phyloP scores from a whole-genome alignment of 2,797 vertebrate genomes.

The Poecilia wingei region DNA sequence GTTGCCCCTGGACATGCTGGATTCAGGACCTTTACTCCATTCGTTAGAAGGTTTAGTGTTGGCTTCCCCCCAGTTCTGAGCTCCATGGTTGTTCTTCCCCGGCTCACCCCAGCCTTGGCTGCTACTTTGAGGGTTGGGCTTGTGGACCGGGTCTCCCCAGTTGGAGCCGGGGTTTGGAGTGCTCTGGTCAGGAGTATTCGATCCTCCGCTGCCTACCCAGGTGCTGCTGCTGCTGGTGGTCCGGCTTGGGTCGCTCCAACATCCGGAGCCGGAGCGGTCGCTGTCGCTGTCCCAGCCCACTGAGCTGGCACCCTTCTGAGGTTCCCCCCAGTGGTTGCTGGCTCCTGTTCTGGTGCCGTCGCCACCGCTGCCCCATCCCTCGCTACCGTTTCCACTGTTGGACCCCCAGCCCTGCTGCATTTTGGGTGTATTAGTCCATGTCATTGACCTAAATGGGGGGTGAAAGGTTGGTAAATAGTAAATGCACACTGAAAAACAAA shows the following conservation, averaged over 20 bases:
- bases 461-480: background rate
- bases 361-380: slow-evolving; percentile 86
- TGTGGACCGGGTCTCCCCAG: slow-evolving; percentile 88
- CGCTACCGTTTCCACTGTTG: slow-evolving; percentile 68
- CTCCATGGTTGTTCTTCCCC: slow-evolving; percentile 81
- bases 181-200: slow-evolving; percentile 83
- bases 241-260: slow-evolving; percentile 87
- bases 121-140: slow-evolving; percentile 81
- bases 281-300: slow-evolving; percentile 89
- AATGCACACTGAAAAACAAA: background rate
- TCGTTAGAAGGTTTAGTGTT: slow-evolving; percentile 84
- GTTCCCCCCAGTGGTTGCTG: slow-evolving; percentile 90
- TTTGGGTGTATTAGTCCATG: slow-evolving; percentile 88
- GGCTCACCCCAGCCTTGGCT: slow-evolving; percentile 86
- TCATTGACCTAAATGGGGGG: slow-evolving; percentile 70
- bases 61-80: slow-evolving; percentile 87
- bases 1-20: slow-evolving; percentile 82
- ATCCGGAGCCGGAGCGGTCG: slow-evolving; percentile 91
- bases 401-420: slow-evolving; percentile 85
- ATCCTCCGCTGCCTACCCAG: slow-evolving; percentile 80
- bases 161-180: slow-evolving; percentile 73
- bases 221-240: slow-evolving; percentile 83
- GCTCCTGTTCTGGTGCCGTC: slow-evolving; percentile 79
- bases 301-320: slow-evolving; percentile 86
- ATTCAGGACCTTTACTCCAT: slow-evolving; percentile 87